Base-by-base conservation (phyloP, 2,888 invertebrate species). In the Heteromurus nitidus region DNA sequence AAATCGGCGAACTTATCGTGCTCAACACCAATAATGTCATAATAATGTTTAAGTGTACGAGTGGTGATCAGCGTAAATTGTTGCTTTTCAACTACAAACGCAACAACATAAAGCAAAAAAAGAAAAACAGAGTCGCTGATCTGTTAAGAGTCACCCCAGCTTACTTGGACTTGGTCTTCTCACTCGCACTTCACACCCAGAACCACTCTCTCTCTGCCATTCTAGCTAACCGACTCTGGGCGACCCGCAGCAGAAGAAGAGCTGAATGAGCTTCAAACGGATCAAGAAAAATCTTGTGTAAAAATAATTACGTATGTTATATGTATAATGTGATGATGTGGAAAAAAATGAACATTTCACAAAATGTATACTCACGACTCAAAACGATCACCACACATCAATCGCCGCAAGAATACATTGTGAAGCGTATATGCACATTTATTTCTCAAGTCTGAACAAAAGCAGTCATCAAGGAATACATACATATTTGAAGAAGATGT, bases 1-100 rank as follows among this genome's bases (percentile, higher is more conserved):
- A n/a, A n/a, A n/a, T n/a, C n/a, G n/a, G n/a, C n/a, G n/a, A n/a
- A n/a, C n/a, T n/a, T n/a, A n/a, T 62, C 62, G 62, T 62, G 62
- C 30, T 31, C 5, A 62, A 30, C 62, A n/a, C 30, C 20, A 62
- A 62, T 62, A 62, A 62, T 62, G 62, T 31, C 62, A 62, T 62
- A 62, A 55, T 55, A 55, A 55, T 24, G 13, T 47, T n/a, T 16
- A n/a, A n/a, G 22, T 5, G 55, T 3, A 55, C 11, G 26, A 24
- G 55, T 55, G 55, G 55, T 62, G 62, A 30, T 31, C 62, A 5
- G 16, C 2, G 18, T 62, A 62, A n/a, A 62, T 62, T 62, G 62
- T 62, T 62, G 62, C 11, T 11, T 60, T n/a, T 50, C 18, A 50
- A n/a, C 22, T n/a, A n/a, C n/a, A n/a, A n/a, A n/a, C n/a, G n/a